phyloP scores from a whole-genome alignment of 2,113 vertebrate species.

The Tetrao urogallus region DNA sequence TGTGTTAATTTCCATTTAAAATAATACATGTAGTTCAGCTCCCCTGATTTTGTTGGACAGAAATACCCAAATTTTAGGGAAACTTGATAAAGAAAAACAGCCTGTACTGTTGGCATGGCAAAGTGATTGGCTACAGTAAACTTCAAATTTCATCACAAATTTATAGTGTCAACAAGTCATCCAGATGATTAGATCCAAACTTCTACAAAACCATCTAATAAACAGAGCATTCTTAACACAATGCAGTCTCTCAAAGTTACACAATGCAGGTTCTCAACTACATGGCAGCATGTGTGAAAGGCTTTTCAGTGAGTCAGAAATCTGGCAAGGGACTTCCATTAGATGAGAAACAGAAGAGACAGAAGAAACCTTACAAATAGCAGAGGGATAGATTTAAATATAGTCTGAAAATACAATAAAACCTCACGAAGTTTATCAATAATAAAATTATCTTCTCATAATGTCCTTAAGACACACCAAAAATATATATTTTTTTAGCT shows the following conservation, averaged over 20 bases:
- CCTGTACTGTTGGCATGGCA: slow-evolving; percentile 20
- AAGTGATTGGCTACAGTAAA: not conserved
- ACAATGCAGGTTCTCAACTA: slow-evolving; percentile 55
- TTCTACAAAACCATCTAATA: slow-evolving; percentile 19
- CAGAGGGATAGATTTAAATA: not conserved
- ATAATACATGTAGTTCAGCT: not conserved
- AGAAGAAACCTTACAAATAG: slow-evolving; percentile 24
- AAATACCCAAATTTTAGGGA: not conserved
- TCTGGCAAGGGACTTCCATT: slow-evolving; percentile 41
- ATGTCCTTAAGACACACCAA: not conserved
- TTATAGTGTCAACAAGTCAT: slow-evolving; percentile 56
- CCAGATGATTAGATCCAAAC: slow-evolving; percentile 44
- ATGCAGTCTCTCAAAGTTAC: slow-evolving; percentile 25
- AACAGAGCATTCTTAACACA: slow-evolving; percentile 49
- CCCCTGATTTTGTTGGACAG: not conserved
- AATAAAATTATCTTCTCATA: not conserved
- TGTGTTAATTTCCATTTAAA: not conserved
- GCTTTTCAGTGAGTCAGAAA: slow-evolving; percentile 57
- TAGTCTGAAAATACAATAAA: not conserved
- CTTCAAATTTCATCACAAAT: slow-evolving; percentile 22
- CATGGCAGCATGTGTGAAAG: slow-evolving; percentile 31
- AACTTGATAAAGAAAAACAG: not conserved
- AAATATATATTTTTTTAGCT: not conserved
- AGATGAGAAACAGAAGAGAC: slow-evolving; percentile 34
- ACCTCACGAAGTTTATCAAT: not conserved